Conservation (phyloP, 2,888 invertebrate genomes). For the Epirrita christyi region DNA sequence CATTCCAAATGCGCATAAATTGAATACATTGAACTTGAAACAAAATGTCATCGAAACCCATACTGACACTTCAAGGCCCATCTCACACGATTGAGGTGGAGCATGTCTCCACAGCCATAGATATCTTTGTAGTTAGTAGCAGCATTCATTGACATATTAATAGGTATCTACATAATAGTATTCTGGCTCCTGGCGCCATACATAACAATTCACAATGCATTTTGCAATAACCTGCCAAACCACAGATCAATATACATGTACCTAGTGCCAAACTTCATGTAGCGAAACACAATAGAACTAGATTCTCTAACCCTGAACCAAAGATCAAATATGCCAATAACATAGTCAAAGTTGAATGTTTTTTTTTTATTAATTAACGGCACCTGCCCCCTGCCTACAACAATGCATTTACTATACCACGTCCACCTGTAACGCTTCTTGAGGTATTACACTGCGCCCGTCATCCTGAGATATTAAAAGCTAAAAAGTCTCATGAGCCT, state of each 20-base stretch:
- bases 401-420: too few species aligned
- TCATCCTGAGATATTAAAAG: too few species aligned
- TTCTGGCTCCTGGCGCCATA: conserved; percentile 3
- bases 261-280: conserved; percentile 16
- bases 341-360: conserved; percentile 4
- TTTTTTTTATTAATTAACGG: too few species aligned
- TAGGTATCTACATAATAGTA: background rate
- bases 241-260: conserved; percentile 19
- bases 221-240: conserved; percentile 28
- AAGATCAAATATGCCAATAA: conserved; percentile 28
- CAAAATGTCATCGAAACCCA: conserved; percentile 53
- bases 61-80: conserved; percentile 70
- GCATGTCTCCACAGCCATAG: conserved; percentile 14
- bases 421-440: too few species aligned
- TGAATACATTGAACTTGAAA: conserved; percentile 45
- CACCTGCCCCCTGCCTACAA: too few species aligned
- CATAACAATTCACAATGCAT: conserved; percentile 17
- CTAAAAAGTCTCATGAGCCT: too few species aligned
- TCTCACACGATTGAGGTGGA: conserved; percentile 35
- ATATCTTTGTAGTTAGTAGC: background rate
- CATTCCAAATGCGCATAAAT: conserved; percentile 44
- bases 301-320: conserved; percentile 33
- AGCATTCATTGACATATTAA: background rate
- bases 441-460: too few species aligned
- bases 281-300: conserved; percentile 22